Evolutionary conservation across 2,113 vertebrate genomes (phyloP).

Genomic region (Tragulus kanchil): DNA sequence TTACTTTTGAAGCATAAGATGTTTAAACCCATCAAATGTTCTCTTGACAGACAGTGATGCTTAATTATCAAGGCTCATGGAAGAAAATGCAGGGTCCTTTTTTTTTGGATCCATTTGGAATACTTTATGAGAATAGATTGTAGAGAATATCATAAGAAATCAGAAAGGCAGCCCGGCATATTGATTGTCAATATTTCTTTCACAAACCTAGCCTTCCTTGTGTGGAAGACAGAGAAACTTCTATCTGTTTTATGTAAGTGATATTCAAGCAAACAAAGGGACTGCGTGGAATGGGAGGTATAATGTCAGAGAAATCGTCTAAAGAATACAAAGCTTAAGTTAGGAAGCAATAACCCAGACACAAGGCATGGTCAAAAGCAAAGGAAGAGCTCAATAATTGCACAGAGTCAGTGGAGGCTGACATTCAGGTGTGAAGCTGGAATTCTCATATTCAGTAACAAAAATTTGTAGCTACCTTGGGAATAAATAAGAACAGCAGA

Average conservation of each 20-base stretch:
- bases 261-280: neutral
- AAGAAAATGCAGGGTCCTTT: neutral
- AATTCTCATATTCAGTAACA: neutral
- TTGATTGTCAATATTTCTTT: neutral
- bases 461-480: neutral
- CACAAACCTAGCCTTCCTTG: neutral
- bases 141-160: neutral
- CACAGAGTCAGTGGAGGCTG: neutral
- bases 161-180: neutral
- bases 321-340: neutral
- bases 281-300: neutral
- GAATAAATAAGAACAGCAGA: neutral
- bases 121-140: neutral
- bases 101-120: neutral
- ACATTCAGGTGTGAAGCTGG: neutral
- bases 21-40: neutral
- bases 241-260: neutral
- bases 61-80: neutral
- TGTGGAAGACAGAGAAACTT: neutral
- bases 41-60: neutral
- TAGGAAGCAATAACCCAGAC: neutral
- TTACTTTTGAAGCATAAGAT: neutral
- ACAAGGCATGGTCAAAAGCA: neutral
- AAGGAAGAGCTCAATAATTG: neutral
- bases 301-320: neutral